Evolutionary conservation across 2,888 invertebrate species (phyloP).

Genomic region (Brenthis ino): DNA sequence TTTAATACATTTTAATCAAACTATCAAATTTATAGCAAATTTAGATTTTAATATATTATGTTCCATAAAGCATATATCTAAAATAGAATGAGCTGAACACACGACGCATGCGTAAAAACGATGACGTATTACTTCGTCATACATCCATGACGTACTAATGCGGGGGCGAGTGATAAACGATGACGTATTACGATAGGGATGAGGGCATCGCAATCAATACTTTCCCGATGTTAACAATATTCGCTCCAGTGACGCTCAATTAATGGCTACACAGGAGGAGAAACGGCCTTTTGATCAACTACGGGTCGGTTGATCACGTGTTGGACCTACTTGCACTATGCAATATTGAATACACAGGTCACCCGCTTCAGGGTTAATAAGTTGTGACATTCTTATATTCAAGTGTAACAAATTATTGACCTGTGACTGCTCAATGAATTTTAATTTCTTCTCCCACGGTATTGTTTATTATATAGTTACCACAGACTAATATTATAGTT

Average conservation of each 20-base stretch:
- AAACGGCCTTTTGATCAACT: constrained; percentile 59
- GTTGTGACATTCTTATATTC: constrained; percentile 58
- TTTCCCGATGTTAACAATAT: constrained; percentile 53
- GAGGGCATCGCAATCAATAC: constrained; percentile 60
- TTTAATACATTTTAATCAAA: too few relatives aligned
- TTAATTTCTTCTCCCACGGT: constrained; percentile 28
- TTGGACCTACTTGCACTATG: constrained; percentile 47
- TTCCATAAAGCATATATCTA: too few relatives aligned
- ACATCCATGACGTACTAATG: constrained; percentile 58
- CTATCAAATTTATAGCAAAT: too few relatives aligned
- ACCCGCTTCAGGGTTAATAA: constrained; percentile 55
- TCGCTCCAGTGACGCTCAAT: constrained; percentile 67
- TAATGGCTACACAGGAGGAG: constrained; percentile 56
- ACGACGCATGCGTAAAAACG: constrained; percentile 60
- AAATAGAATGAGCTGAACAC: neutral
- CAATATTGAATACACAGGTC: constrained; percentile 56
- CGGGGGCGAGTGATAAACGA: constrained; percentile 52
- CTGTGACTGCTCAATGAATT: constrained; percentile 32
- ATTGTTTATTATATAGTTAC: constrained; percentile 10
- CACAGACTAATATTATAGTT: neutral
- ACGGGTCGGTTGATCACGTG: constrained; percentile 73
- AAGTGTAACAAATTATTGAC: constrained; percentile 40
- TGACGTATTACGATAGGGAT: constrained; percentile 59
- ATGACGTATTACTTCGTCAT: constrained; percentile 63
- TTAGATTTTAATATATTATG: too few relatives aligned